Base-by-base conservation (phyloP, 2,888 invertebrate genomes). In the Harpalus rubripes region DNA sequence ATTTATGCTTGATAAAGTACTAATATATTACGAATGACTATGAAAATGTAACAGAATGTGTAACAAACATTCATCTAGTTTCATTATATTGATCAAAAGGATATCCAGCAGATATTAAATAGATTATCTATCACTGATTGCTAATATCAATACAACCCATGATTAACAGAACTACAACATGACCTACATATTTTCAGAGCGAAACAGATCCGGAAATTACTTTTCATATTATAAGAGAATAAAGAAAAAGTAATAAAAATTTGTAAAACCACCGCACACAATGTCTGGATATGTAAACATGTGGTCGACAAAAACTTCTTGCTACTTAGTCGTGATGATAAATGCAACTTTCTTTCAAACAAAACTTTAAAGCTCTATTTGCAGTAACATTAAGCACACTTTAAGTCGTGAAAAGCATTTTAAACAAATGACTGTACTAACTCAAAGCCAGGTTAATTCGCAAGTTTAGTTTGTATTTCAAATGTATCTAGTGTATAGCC, bases 401-500 rank as follows among this genome's bases (percentile, higher is more conserved):
- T 44, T 44, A 74, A 74, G 52, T 52, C 74, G 74, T 8, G 74
- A 74, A 56, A 44, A 52, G 74, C 15, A 74, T 74, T 74, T 56
- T 56, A 52, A 74, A 56, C 74, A 74, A 74, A 74, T 74, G 44
- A 52, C 74, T 74, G 74, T 74, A 74, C 74, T 74, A 74, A 74
- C 74, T 74, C 74, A 74, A 74, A 74, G 74, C 74, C 74, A 18
- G 52, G 41, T 52, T 74, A 74, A 74, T 74, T 74, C 74, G 18
- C 74, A 52, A 44, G 74, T 74, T 74, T 74, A 74, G 74, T 74
- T 74, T 74, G 44, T 74, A 16, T 74, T 74, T 12, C 44, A 74
- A 74, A 74, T 74, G 44, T 74, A 74, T 74, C 44, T 74, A 56
- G 44, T 18, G 44, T 16, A 52, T 74, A 41, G 15, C 16, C 74